A percentile compares a stretch with the other conserved stretches of the same genome.
phyloP scores from a whole-genome alignment of 2,888 invertebrate genomes.

The Ophion ellenae region DNA sequence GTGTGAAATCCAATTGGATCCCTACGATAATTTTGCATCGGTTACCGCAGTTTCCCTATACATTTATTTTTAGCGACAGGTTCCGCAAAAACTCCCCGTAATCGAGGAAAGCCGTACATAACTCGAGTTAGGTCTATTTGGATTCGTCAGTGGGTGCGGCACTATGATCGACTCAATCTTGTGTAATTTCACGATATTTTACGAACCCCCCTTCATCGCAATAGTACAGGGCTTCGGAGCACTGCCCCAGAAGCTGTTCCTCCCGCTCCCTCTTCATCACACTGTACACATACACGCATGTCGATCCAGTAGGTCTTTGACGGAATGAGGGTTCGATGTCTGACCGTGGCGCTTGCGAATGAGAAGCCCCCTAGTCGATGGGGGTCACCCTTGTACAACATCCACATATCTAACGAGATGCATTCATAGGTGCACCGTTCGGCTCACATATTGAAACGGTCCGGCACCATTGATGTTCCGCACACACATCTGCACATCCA shows the following conservation, averaged over 20 bases:
- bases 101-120: neutral
- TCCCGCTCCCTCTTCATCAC: neutral
- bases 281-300: neutral
- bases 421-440: constrained; percentile 46
- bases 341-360: constrained; percentile 46
- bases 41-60: neutral
- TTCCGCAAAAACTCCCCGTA: neutral
- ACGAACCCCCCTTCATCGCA: constrained; percentile 9
- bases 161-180: constrained; percentile 24
- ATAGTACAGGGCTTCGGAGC: neutral
- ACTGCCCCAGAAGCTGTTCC: neutral
- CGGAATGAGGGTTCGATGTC: constrained; percentile 39
- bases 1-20: too few relatives aligned
- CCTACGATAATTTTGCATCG: neutral
- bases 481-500: constrained; percentile 24
- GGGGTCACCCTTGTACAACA: constrained; percentile 26
- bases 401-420: constrained; percentile 58
- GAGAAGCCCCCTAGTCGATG: constrained; percentile 52
- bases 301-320: constrained; percentile 4
- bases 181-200: constrained; percentile 59
- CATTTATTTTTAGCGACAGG: neutral
- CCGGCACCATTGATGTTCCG: constrained; percentile 26
- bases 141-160: constrained; percentile 30
- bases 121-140: constrained; percentile 16
- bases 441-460: constrained; percentile 15